A percentile compares a stretch with the other conserved stretches of the same genome.
phyloP scores from a whole-genome alignment of 2,113 vertebrate genomes.

The human region GRCh38 chr5:30373501-30374000 shows the following conservation, averaged over 20 bases:
- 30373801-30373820: background rate
- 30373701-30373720: background rate
- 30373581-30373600: background rate
- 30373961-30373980: background rate
- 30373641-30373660: background rate
- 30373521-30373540: background rate
- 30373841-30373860: background rate
- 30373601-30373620: background rate
- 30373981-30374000: background rate
- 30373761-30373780: background rate
- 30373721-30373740: background rate
- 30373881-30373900: background rate
- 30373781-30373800: background rate
- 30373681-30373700: background rate
- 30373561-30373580: background rate
- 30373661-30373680: background rate
- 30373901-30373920: background rate
- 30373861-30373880: background rate
- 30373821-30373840: background rate
- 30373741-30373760: background rate
- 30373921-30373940: background rate
- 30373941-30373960: background rate
- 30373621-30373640: background rate
- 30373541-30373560: background rate
- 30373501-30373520: background rate